Evolutionary conservation across 2,797 vertebrate species (phyloP).

Genomic region (Tokudaia tokunoshimensis): DNA sequence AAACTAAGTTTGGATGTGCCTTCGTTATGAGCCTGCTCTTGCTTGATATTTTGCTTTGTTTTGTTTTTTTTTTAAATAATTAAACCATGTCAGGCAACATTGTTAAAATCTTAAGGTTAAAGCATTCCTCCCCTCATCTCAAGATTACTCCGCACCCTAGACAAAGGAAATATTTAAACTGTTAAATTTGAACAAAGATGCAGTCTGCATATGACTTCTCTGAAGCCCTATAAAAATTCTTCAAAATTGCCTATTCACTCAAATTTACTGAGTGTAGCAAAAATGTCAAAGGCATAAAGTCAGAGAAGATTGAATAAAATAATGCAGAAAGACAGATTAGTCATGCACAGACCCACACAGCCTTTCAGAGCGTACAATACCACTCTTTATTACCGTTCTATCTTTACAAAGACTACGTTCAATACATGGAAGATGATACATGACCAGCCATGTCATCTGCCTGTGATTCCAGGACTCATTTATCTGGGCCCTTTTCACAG

Average conservation of each 20-base stretch:
- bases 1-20: conserved; percentile 67
- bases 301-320: conserved; percentile 99
- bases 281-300: conserved; percentile 99
- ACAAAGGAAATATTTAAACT: conserved; percentile 94
- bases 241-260: conserved; percentile 99
- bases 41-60: not conserved
- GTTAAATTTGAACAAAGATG: conserved; percentile 99
- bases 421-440: conserved; percentile 99
- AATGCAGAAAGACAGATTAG: conserved; percentile 99
- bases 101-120: conserved; percentile 86
- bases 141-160: conserved; percentile 89
- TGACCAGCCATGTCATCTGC: conserved; percentile 99
- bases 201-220: conserved; percentile 94
- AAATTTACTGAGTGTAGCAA: conserved; percentile 99
- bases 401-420: conserved; percentile 99
- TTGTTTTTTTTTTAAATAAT: conserved; percentile 43
- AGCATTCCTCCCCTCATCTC: conserved; percentile 78
- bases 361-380: conserved; percentile 98
- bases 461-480: conserved; percentile 99
- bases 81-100: conserved; percentile 65
- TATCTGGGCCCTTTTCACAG: conserved; percentile 98
- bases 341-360: conserved; percentile 99
- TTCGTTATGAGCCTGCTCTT: not conserved
- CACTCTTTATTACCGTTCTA: conserved; percentile 99
- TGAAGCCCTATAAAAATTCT: conserved; percentile 99